These are phyloP conservation scores for Nothobranchius kuhntae DNA, from an alignment of 2,113 vertebrate species.

Conservation along the genomic window DNA sequence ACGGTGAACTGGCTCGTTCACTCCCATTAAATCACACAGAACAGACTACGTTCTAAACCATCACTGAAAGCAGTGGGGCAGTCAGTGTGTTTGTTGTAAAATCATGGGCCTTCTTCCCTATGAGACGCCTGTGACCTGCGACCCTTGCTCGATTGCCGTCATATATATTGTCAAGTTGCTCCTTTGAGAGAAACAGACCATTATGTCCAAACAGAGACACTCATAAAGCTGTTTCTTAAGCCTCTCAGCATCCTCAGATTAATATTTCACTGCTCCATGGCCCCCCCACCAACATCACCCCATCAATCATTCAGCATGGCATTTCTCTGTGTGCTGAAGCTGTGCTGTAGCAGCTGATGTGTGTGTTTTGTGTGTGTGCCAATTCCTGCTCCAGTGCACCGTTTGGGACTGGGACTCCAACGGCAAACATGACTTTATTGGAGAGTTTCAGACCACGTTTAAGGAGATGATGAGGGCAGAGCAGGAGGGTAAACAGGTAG, in stretches of 20 bases:
- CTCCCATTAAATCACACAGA: conserved; percentile 12
- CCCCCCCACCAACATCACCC: conserved; percentile 69
- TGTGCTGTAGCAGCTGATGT: conserved; percentile 35
- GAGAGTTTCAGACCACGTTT: conserved; percentile 93
- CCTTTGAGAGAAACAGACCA: conserved; percentile 57
- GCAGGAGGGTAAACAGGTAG: conserved; percentile 93
- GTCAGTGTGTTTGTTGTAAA: conserved; percentile 3
- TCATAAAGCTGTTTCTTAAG: conserved; percentile 53
- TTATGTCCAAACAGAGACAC: conserved; percentile 35
- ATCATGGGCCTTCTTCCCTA: conserved; percentile 22
- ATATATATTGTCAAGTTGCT: conserved; percentile 52
- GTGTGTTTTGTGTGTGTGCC: conserved; percentile 35
- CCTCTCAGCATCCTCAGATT: conserved; percentile 75
- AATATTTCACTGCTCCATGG: conserved; percentile 76
- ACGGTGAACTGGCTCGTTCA: conserved; percentile 22
- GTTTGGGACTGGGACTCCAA: conserved; percentile 99
- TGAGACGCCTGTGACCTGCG: conserved; percentile 20
- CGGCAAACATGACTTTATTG: conserved; percentile 98
- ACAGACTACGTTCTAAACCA: conserved; percentile 7
- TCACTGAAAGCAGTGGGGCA: conserved; percentile 28
- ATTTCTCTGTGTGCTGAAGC: conserved; percentile 65
- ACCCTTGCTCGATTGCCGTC: conserved; percentile 47
- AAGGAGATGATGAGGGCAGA: conserved; percentile 91
- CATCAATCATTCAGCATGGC: conserved; percentile 80
- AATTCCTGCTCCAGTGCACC: conserved; percentile 84